Percentiles rank a stretch among this genome's conserved stretches.
phyloP scores from a whole-genome alignment of 2,113 vertebrate species.

The Galbula dea region DNA sequence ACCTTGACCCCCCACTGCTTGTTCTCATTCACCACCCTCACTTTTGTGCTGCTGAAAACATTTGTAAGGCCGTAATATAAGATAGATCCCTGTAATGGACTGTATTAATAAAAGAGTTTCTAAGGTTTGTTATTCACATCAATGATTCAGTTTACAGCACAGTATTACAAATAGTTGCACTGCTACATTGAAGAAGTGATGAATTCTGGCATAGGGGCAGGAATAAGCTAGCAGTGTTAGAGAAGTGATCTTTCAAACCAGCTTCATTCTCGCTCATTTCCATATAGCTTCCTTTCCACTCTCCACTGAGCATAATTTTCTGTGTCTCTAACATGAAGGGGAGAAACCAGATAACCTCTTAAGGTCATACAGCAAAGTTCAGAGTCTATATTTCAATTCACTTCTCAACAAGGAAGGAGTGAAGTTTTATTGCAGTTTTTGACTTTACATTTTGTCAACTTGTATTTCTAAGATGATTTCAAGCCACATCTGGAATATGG shows the following conservation, averaged over 20 bases:
- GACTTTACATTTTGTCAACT: not conserved
- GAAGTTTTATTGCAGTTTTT: not conserved
- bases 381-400: not conserved
- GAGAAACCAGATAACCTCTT: not conserved
- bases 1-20: not conserved
- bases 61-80: not conserved
- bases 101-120: not conserved
- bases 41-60: constrained; percentile 9
- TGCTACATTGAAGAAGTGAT: not conserved
- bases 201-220: not conserved
- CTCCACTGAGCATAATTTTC: not conserved
- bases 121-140: not conserved
- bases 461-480: not conserved
- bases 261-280: not conserved
- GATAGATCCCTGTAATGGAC: not conserved
- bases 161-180: not conserved
- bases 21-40: not conserved
- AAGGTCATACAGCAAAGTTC: not conserved
- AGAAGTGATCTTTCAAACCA: not conserved
- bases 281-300: not conserved
- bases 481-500: too few species aligned
- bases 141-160: not conserved
- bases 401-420: not conserved
- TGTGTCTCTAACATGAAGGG: not conserved
- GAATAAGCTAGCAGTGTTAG: not conserved